Evolutionary conservation across 2,113 vertebrate genomes (phyloP).

Genomic region (Hyla sarda): DNA sequence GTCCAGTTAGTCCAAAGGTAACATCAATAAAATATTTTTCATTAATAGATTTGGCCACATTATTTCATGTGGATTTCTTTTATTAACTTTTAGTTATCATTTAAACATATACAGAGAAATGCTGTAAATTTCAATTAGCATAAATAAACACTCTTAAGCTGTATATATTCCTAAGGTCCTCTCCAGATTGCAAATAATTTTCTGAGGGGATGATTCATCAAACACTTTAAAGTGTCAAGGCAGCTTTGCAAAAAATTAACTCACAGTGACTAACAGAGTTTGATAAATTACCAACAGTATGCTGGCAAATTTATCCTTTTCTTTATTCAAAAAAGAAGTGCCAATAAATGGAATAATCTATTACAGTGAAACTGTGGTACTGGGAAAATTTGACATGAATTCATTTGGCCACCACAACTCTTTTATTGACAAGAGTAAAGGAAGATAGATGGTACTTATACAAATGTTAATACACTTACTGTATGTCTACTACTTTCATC

Average conservation of each 20-base stretch:
- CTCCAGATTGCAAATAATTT: slow-evolving; percentile 34
- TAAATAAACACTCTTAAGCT: slow-evolving; percentile 36
- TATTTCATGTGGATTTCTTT: not conserved
- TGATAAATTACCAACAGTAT: slow-evolving; percentile 44
- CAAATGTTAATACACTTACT: not conserved
- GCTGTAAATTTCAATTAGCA: not conserved
- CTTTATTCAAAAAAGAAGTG: slow-evolving; percentile 20
- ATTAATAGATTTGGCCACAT: too few relatives aligned
- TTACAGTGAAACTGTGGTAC: slow-evolving; percentile 33
- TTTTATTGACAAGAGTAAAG: slow-evolving; percentile 5
- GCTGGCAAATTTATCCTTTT: slow-evolving; percentile 22
- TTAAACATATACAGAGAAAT: slow-evolving; percentile 21
- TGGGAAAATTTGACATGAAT: slow-evolving; percentile 30
- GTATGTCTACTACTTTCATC: not conserved
- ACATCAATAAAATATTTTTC: too few relatives aligned
- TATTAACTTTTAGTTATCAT: not conserved
- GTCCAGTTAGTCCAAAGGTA: too few relatives aligned
- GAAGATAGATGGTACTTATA: not conserved
- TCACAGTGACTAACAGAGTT: slow-evolving; percentile 32
- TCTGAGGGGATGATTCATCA: slow-evolving; percentile 30
- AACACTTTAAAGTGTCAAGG: slow-evolving; percentile 39
- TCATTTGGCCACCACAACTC: slow-evolving; percentile 23
- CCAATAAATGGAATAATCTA: slow-evolving; percentile 11
- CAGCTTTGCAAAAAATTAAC: slow-evolving; percentile 32
- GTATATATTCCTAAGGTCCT: slow-evolving; percentile 2